Evolutionary conservation across 2,888 invertebrate species (phyloP).

Genomic region (Oscheius sp.): DNA sequence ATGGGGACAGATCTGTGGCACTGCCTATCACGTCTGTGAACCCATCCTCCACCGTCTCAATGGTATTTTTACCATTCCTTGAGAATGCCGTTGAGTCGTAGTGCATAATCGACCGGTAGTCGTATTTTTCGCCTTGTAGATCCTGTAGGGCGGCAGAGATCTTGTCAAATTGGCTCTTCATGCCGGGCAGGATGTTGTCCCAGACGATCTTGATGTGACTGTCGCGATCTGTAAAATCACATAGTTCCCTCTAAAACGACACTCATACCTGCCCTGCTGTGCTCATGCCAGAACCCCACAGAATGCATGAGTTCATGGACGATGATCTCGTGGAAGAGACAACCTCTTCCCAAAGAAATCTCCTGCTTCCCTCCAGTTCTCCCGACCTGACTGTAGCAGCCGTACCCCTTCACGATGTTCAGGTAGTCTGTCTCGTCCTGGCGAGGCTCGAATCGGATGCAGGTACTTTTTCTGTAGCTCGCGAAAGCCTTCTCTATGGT

Average conservation of each 20-base stretch:
- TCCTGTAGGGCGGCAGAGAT: constrained; percentile 66
- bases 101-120: constrained; percentile 72
- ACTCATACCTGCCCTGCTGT: constrained; percentile 65
- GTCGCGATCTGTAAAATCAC: constrained; percentile 73
- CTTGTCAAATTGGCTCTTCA: constrained; percentile 73
- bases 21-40: constrained; percentile 72
- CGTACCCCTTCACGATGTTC: constrained; percentile 71
- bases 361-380: constrained; percentile 71
- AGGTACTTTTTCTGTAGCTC: constrained; percentile 71
- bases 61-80: constrained; percentile 72
- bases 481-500: constrained; percentile 68
- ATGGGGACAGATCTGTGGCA: constrained; percentile 67
- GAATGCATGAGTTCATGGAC: constrained; percentile 72
- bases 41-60: constrained; percentile 67
- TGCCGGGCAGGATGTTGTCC: constrained; percentile 74
- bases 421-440: constrained; percentile 73
- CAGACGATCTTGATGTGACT: constrained; percentile 74
- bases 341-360: constrained; percentile 68
- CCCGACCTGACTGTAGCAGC: constrained; percentile 73
- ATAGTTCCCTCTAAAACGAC: background rate
- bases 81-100: constrained; percentile 73
- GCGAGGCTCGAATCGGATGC: constrained; percentile 73
- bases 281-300: constrained; percentile 73
- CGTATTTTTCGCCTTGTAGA: constrained; percentile 71
- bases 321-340: constrained; percentile 73